These are phyloP conservation scores for Anguilla pacifica DNA, from an alignment of 2,797 vertebrate species.

Conservation along the genomic window DNA sequence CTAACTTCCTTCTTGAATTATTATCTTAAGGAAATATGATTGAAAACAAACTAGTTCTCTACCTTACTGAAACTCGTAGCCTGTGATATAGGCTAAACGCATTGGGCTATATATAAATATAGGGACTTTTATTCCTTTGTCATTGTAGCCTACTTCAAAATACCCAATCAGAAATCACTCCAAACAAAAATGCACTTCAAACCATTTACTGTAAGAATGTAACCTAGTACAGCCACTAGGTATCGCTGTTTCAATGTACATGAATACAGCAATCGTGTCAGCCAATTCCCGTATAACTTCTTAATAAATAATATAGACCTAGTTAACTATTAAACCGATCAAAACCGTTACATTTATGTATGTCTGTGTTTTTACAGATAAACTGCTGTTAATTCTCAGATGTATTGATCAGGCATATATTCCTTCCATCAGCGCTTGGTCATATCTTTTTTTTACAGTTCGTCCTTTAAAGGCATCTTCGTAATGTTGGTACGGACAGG, in stretches of 20 bases:
- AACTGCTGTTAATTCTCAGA: neutral
- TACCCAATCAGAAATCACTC: neutral
- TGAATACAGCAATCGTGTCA: neutral
- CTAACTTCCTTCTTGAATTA: neutral
- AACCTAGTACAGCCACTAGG: neutral
- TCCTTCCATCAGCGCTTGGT: neutral
- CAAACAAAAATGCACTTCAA: neutral
- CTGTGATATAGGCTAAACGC: neutral
- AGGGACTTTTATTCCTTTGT: neutral
- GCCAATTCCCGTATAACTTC: neutral
- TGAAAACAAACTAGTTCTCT: neutral
- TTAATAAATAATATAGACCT: neutral
- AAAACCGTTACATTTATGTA: no score
- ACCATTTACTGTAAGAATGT: neutral
- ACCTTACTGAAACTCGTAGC: neutral
- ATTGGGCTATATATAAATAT: neutral
- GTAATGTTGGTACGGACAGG: conserved; percentile 44
- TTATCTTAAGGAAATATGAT: neutral
- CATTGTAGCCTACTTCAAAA: neutral
- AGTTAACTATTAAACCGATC: neutral
- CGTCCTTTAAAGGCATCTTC: conserved; percentile 44
- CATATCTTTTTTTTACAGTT: conserved; percentile 50
- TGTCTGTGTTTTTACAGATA: neutral
- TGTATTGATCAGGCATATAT: neutral
- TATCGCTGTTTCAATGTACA: neutral